phyloP scores from a whole-genome alignment of 1,140 invertebrate species.

The Tetragonula clypearis region DNA sequence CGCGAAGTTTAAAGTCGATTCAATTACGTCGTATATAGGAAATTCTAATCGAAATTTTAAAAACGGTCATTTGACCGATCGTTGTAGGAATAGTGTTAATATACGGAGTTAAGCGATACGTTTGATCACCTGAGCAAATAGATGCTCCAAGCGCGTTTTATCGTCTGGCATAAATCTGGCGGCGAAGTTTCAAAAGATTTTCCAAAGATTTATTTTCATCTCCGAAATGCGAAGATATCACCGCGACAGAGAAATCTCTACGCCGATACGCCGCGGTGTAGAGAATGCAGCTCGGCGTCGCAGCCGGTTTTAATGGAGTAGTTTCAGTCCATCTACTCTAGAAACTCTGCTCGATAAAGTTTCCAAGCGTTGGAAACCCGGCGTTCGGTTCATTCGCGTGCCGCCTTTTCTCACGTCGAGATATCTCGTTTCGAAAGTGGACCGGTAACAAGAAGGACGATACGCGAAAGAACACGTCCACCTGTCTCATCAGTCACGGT shows the following conservation, averaged over 20 bases:
- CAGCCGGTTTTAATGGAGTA: constrained; percentile 37
- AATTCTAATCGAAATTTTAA: no score
- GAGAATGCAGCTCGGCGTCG: background rate
- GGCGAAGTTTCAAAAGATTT: constrained; percentile 9
- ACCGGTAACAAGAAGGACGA: constrained; percentile 51
- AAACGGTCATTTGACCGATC: no score
- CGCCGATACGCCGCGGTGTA: background rate
- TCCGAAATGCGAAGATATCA: constrained; percentile 32
- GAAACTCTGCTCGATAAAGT: constrained; percentile 42
- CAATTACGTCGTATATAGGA: no score
- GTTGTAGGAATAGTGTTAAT: background rate
- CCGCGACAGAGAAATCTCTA: background rate
- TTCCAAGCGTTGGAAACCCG: constrained; percentile 19
- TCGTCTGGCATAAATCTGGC: background rate
- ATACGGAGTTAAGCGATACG: background rate
- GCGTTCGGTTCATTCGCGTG: constrained; percentile 14
- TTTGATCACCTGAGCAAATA: background rate
- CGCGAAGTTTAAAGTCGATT: no score
- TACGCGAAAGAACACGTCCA: constrained; percentile 15
- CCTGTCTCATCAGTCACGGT: background rate
- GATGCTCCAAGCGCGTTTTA: constrained; percentile 16
- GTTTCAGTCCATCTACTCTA: constrained; percentile 21
- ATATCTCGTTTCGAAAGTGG: constrained; percentile 48
- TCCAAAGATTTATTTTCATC: constrained; percentile 36
- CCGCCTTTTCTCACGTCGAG: constrained; percentile 35